Percentiles rank a stretch among this genome's conserved stretches.
Conservation (phyloP, 2,797 vertebrate genomes). For the Tapera naevia region DNA sequence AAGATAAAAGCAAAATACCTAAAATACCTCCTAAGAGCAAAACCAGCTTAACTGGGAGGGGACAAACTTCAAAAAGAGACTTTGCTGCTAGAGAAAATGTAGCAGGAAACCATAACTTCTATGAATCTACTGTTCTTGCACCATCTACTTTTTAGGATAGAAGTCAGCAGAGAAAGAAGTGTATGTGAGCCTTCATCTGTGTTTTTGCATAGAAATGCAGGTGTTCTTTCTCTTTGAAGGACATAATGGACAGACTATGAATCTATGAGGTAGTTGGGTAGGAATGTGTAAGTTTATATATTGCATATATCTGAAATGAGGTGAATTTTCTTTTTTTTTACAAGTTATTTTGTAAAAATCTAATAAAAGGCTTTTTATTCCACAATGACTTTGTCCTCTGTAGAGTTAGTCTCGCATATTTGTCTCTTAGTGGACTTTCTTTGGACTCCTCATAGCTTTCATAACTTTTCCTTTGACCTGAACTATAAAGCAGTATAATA, state of each 20-base stretch:
- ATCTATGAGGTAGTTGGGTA: constrained; percentile 17
- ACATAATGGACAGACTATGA: background rate
- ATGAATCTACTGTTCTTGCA: background rate
- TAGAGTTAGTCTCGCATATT: background rate
- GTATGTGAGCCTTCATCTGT: background rate
- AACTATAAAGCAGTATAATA: background rate
- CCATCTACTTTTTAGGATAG: background rate
- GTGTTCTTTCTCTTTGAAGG: constrained; percentile 5
- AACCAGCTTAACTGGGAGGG: background rate
- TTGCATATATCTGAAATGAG: background rate
- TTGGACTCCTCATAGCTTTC: background rate
- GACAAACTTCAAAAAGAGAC: background rate
- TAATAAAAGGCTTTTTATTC: constrained; percentile 75
- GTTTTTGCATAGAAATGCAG: background rate
- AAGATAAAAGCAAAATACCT: background rate
- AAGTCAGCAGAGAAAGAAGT: background rate
- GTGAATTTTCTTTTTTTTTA: constrained; percentile 2
- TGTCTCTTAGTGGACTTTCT: background rate
- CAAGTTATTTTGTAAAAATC: constrained; percentile 74
- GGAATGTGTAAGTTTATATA: constrained; percentile 48
- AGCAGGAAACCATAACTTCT: background rate
- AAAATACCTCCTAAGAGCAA: background rate
- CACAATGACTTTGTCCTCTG: background rate
- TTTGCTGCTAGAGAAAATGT: background rate
- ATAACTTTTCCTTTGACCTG: background rate